A percentile compares a stretch with the other conserved stretches of the same genome.
phyloP scores from a whole-genome alignment of 2,113 vertebrate species.

The Xenopus borealis region DNA sequence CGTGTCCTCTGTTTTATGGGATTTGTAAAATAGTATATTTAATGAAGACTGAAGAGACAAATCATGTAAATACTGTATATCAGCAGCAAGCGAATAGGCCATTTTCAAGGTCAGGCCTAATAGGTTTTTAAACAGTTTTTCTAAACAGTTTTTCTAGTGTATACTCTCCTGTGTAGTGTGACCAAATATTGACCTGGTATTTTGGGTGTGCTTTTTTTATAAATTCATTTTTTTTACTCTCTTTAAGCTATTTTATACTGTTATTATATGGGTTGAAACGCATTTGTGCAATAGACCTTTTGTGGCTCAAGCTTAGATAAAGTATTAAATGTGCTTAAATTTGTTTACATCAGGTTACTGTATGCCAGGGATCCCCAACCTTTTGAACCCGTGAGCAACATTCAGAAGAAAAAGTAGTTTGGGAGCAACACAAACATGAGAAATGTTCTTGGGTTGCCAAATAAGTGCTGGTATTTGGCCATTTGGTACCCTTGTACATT shows the following conservation, averaged over 20 bases:
- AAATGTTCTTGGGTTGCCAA: no score
- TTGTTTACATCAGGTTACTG: no score
- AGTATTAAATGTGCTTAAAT: no score
- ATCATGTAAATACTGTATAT: slow-evolving; percentile 11
- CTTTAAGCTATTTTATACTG: not conserved
- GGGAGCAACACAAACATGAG: no score
- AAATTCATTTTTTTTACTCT: slow-evolving; percentile 13
- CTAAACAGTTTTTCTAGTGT: not conserved
- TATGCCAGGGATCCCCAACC: no score
- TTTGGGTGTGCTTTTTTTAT: not conserved
- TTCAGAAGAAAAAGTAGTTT: no score
- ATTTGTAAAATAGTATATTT: slow-evolving; percentile 8
- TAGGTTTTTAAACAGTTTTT: slow-evolving; percentile 3
- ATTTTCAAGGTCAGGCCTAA: not conserved
- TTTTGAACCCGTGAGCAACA: no score
- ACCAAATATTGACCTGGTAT: not conserved
- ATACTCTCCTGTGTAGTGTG: not conserved
- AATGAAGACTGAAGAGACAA: slow-evolving; percentile 6
- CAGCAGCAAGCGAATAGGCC: not conserved
- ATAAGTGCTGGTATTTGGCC: no score
- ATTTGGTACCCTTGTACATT: no score
- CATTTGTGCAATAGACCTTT: no score
- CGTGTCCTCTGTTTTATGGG: slow-evolving; percentile 13
- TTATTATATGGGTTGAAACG: not conserved
- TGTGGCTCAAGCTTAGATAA: no score